Evolutionary conservation across 2,888 invertebrate genomes (phyloP).

Genomic region (Polyommatus iphigenia): DNA sequence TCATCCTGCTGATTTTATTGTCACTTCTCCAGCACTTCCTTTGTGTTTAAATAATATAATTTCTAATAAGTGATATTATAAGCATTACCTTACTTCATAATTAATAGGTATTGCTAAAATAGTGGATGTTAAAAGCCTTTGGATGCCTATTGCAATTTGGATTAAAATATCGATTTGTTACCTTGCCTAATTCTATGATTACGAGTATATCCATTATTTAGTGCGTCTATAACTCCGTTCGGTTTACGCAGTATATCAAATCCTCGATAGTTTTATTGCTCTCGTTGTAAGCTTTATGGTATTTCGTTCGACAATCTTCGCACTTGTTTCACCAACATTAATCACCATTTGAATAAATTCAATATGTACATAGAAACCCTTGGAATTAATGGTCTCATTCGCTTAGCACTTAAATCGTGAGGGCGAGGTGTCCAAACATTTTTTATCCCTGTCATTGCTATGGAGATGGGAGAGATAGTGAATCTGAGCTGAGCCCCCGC

Average conservation of each 20-base stretch:
- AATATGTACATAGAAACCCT: conserved; percentile 80
- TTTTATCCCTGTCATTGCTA: conserved; percentile 50
- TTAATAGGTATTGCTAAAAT: too few relatives aligned
- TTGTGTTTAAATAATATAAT: too few relatives aligned
- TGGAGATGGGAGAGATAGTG: conserved; percentile 51
- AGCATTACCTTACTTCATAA: too few relatives aligned
- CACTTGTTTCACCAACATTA: conserved; percentile 73
- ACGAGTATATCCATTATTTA: not conserved
- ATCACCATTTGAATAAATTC: conserved; percentile 81
- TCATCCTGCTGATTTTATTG: too few relatives aligned
- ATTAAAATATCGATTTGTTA: not conserved
- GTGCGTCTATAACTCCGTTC: not conserved
- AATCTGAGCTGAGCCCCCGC: conserved; percentile 68
- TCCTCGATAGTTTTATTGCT: conserved; percentile 27
- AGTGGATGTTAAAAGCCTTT: too few relatives aligned
- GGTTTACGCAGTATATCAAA: conserved; percentile 1
- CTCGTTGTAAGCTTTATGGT: conserved; percentile 13
- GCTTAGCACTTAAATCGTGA: conserved; percentile 80
- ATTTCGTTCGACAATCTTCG: conserved; percentile 47
- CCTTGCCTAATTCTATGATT: conserved; percentile 7
- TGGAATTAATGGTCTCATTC: conserved; percentile 81
- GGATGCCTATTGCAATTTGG: not conserved
- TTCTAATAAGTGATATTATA: too few relatives aligned
- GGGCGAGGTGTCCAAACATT: conserved; percentile 78
- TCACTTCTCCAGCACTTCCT: too few relatives aligned